Evolutionary conservation across 2,113 vertebrate genomes (phyloP).

Genomic region (Mesoclemmys tuberculata): DNA sequence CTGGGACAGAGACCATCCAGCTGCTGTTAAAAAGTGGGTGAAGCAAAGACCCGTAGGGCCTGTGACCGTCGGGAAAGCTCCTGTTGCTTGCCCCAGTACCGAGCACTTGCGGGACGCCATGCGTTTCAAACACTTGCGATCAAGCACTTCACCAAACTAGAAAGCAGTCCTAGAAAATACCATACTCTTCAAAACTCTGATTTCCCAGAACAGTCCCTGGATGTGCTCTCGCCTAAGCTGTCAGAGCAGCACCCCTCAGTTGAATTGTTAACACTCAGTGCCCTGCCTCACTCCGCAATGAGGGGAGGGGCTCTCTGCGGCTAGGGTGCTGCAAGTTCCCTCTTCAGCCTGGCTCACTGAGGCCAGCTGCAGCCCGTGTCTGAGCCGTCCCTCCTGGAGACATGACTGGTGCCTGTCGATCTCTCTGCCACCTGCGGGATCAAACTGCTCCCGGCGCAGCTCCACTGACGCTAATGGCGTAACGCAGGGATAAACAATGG

Average conservation of each 20-base stretch:
- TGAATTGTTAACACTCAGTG: neutral
- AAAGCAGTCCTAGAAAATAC: too few relatives aligned
- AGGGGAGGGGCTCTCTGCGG: too few relatives aligned
- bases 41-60: neutral
- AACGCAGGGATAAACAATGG: neutral
- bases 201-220: too few relatives aligned
- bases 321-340: too few relatives aligned
- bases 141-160: too few relatives aligned
- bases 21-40: neutral
- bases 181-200: too few relatives aligned
- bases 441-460: neutral
- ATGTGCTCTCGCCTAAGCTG: too few relatives aligned
- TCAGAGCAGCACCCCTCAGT: neutral
- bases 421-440: neutral
- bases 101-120: too few relatives aligned
- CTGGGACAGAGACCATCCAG: neutral
- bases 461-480: too few relatives aligned
- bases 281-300: neutral
- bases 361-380: neutral
- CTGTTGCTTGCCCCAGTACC: too few relatives aligned
- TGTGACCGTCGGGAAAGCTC: too few relatives aligned
- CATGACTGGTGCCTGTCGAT: neutral
- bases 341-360: neutral
- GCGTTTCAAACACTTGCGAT: too few relatives aligned
- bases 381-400: neutral